These are phyloP conservation scores for Cephus spinipes DNA, from an alignment of 2,888 invertebrate species.

Conservation along the genomic window DNA sequence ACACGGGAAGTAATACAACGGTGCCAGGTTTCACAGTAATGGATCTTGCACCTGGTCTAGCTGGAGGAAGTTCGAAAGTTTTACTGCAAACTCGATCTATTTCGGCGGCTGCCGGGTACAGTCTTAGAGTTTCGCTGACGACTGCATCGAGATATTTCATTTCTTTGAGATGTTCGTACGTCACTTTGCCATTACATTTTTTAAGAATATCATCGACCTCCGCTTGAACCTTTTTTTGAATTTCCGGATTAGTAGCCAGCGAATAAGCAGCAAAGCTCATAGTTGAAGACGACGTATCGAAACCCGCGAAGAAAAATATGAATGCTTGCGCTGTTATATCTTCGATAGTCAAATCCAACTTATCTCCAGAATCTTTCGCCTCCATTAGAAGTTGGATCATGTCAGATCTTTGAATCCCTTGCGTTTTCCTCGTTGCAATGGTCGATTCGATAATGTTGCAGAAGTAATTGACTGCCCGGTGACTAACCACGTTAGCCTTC, in stretches of 20 bases:
- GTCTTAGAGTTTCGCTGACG: conserved; percentile 55
- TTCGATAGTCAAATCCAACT: conserved; percentile 38
- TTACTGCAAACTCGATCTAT: conserved; percentile 55
- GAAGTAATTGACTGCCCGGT: conserved; percentile 34
- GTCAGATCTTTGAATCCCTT: conserved; percentile 45
- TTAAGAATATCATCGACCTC: conserved; percentile 54
- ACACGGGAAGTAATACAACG: conserved; percentile 54
- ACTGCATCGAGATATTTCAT: conserved; percentile 72
- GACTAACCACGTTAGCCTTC: conserved; percentile 21
- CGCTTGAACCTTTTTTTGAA: conserved; percentile 46
- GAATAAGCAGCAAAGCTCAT: conserved; percentile 51
- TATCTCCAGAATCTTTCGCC: conserved; percentile 27
- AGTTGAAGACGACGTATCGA: conserved; percentile 48
- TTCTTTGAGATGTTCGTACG: conserved; percentile 65
- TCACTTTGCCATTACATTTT: conserved; percentile 50
- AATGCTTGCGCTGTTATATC: conserved; percentile 69
- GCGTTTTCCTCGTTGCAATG: conserved; percentile 38
- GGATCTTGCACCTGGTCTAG: conserved; percentile 49
- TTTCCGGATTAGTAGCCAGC: conserved; percentile 42
- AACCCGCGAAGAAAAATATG: conserved; percentile 58
- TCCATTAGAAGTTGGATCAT: conserved; percentile 57
- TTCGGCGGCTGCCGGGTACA: conserved; percentile 45
- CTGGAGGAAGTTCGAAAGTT: conserved; percentile 55
- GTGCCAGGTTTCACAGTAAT: conserved; percentile 51
- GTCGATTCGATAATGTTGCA: conserved; percentile 31